Evolutionary conservation across 2,888 invertebrate genomes (phyloP), one percentile per base, ranked within the genome.

Genomic region (Drosophila mettleri): DNA sequence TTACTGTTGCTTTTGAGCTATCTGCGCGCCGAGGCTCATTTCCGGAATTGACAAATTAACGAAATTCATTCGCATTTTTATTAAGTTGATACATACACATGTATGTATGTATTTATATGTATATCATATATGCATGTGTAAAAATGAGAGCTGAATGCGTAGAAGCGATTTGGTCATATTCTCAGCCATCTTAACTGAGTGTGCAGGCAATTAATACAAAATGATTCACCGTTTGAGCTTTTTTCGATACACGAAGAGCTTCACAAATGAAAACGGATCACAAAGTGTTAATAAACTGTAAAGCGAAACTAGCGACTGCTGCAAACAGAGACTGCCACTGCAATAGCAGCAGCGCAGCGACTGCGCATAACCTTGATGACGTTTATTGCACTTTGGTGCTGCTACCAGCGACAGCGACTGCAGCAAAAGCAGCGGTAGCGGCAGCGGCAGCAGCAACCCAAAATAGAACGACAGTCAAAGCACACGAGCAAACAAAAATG

Each of bases 311-410:
- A 51, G 62, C 51, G 27, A 52, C 58, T 43, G 51, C 63, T 10
- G 62, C 49, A 16, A 52, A 12, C 49, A 8, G n/a, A 33, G 53
- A 39, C 55, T 55, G 52, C 51, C 59, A 54, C 39, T 54, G 49
- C 39, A 55, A 67, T 49, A 65, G 41, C 24, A 34, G 20, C 68
- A 67, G 74, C 74, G 69, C 59, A 58, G 76, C 70, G 67, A 72
- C 64, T 70, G 70, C 70, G 68, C 71, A 74, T 90, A 89, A 89
- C 90, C 90, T 90, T 90, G 90, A 88, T 90, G 90, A 90, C 90
- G 90, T 90, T 90, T 90, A 90, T 90, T 90, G 90, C 90, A 89
- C 89, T 90, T 88, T 89, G 81, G 74, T 75, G 84, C 76, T 78
- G 78, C 63, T 68, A 66, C 64, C 36, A 62, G 46, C 58, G 14